Conservation (phyloP, 2,888 invertebrate species). For the Eurytoma adleriae region DNA sequence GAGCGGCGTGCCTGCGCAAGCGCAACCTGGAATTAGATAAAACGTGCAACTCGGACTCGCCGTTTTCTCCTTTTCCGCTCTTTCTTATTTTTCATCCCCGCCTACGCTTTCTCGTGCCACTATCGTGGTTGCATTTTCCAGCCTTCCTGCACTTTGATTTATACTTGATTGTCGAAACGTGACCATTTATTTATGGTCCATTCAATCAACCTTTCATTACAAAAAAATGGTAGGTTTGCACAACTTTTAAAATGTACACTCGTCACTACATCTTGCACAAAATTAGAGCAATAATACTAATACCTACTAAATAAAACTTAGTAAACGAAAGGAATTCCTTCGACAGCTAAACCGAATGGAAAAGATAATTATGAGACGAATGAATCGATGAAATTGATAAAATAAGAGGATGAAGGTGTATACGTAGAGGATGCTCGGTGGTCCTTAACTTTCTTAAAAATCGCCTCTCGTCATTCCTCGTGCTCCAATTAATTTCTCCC, state of each 20-base stretch:
- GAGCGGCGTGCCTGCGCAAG: constrained; percentile 2
- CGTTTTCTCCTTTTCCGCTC: constrained; percentile 5
- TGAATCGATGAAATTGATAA: too few species aligned
- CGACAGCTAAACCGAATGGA: too few species aligned
- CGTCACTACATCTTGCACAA: too few species aligned
- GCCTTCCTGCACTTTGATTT: constrained; percentile 30
- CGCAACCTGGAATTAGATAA: constrained; percentile 16
- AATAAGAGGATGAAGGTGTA: too few species aligned
- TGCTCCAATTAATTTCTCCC: constrained; percentile 43
- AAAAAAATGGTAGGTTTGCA: too few species aligned
- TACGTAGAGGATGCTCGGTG: too few species aligned
- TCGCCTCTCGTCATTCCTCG: constrained; percentile 31
- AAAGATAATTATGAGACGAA: too few species aligned
- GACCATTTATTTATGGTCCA: background rate
- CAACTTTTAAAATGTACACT: too few species aligned
- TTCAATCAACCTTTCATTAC: background rate
- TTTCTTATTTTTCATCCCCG: constrained; percentile 19
- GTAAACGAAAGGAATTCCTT: too few species aligned
- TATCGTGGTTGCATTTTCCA: constrained; percentile 17
- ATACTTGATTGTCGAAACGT: constrained; percentile 33
- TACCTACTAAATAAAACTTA: too few species aligned
- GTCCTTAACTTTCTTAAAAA: constrained; percentile 5
- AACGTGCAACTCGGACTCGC: background rate
- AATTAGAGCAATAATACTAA: too few species aligned
- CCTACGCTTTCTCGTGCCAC: constrained; percentile 43